Base-by-base conservation (phyloP, 2,113 vertebrate species). In the Cavia porcellus region DNA sequence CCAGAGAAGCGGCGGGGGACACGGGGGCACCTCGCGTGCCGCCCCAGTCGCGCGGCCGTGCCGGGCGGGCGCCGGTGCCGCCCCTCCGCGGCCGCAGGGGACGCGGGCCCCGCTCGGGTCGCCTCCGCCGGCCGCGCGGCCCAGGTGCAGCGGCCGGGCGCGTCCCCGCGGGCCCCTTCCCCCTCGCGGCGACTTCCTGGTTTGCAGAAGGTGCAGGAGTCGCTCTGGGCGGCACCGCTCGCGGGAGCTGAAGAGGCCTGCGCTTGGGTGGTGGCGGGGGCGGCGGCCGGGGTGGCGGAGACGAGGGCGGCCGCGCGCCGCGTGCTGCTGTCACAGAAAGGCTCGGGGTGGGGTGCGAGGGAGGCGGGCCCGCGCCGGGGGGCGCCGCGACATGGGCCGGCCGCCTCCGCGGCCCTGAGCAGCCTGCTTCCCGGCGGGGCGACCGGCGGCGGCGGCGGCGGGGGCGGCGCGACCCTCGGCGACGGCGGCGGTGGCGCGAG, bases 101-200 rank as follows among this genome's bases (percentile, higher is more conserved):
- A 82, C 47, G 22, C 64, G 2, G 7, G 90, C 82, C 50, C 52
- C n/a, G 38, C 12, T 12, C 62, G 28, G 13, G 82, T 77, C 52
- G 47, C 22, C 22, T 3, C 62, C 17, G 2, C 12, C 1, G 13
- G 75, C 90, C 22, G 77, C 47, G 66, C 89, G 75, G 94, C 80
- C 81, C 97, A 96, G 96, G 97, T 96, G 96, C 61, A 47, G 94
- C 88, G 28, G 92, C 87, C 42, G 20, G 80, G 90, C 83, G 94
- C 95, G 92, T 82, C 96, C 95, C 68, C 77, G 94, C 52, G 80
- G 85, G 91, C 66, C 82, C 89, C 89, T 86, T 72, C 83, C 93
- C 90, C 88, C 90, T 47, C 81, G 19, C 96, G 47, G 93, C 96
- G 97, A 98, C 98, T 98, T 98, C 98, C 98, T 98, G 98, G 97